Base-by-base conservation (phyloP, 2,113 vertebrate genomes). In the Leucopsar rothschildi region DNA sequence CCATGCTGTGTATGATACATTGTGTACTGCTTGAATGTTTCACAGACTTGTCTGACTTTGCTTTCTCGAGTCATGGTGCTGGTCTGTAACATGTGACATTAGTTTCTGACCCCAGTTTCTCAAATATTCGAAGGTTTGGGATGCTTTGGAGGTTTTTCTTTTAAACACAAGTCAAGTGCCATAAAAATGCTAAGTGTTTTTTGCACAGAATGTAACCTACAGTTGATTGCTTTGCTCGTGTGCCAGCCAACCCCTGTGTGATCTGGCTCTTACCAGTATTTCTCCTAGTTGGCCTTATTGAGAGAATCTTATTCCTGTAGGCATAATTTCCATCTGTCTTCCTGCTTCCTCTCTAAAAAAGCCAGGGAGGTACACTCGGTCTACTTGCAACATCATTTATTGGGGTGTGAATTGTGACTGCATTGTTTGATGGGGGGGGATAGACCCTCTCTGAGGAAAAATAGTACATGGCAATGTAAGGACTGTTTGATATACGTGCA, bases 131-230 rank as follows among this genome's bases (percentile, higher is more conserved):
- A 50, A 73, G 17, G 14, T 50, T 82, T 95, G 63, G 72, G 71
- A 70, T 83, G 68, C 42, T 92, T 83, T 73, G 59, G 35, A 78
- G 66, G 18, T 50, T 80, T 70, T 86, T 84, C 29, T 59, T 84
- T 73, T 31, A 35, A 83, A 82, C 49, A 50, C 10, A 72, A 76
- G 75, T 94, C 79, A 96, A 94, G 92, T 96, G 88, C 96, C 88
- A 60, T 86, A 63, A 79, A 84, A 88, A 81, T 15, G 24, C 56
- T 4, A 24, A 94, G 82, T 86, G 88, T 90, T 91, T 77, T 86
- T 78, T 86, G 92, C 88, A 88, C 63, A 81, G 85, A 86, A 52
- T 49, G 72, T 90, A 81, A 63, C 39, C 45, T 93, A 13, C 53
- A 37, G 64, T 28, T 56, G 68, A 53, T 81, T 53, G 75, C 70